These are phyloP conservation scores for Drosophila guanche DNA, from an alignment of 1,140 invertebrate species.

Conservation along the genomic window DNA sequence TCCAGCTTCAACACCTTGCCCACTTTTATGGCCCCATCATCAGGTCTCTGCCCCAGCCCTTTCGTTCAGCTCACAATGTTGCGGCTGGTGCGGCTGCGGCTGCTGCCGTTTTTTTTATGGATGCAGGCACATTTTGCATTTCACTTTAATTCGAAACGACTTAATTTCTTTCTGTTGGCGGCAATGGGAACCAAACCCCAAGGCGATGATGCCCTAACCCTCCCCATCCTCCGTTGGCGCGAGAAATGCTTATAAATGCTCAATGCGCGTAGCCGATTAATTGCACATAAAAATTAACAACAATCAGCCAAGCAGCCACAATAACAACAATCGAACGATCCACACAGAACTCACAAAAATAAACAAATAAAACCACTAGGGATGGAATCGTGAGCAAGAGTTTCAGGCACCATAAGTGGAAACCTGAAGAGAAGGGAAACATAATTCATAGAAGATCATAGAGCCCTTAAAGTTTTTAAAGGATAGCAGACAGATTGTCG, in stretches of 20 bases:
- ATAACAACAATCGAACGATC: constrained; percentile 37
- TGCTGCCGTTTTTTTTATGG: constrained; percentile 45
- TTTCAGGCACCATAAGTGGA: no score
- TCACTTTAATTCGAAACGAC: constrained; percentile 79
- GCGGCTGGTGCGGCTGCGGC: constrained; percentile 16
- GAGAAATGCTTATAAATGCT: constrained; percentile 79
- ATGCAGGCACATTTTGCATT: constrained; percentile 65
- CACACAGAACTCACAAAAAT: background rate
- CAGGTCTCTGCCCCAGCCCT: constrained; percentile 3
- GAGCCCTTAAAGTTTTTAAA: no score
- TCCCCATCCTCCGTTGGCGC: constrained; percentile 22
- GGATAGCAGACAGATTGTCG: no score
- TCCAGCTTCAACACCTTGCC: constrained; percentile 65
- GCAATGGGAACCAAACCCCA: constrained; percentile 9
- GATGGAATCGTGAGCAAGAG: constrained; percentile 24
- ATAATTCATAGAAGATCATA: no score
- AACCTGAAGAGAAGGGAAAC: no score
- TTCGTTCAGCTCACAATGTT: constrained; percentile 53
- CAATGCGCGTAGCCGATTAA: constrained; percentile 79
- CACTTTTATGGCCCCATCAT: constrained; percentile 64
- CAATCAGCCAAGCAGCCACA: constrained; percentile 49
- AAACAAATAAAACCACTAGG: background rate
- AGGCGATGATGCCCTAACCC: background rate
- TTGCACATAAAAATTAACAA: constrained; percentile 82
- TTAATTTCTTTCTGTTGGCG: constrained; percentile 59